A percentile compares a stretch with the other conserved stretches of the same genome.
Conservation (phyloP, 1,140 invertebrate species). For the Euura saliciscinereae region DNA sequence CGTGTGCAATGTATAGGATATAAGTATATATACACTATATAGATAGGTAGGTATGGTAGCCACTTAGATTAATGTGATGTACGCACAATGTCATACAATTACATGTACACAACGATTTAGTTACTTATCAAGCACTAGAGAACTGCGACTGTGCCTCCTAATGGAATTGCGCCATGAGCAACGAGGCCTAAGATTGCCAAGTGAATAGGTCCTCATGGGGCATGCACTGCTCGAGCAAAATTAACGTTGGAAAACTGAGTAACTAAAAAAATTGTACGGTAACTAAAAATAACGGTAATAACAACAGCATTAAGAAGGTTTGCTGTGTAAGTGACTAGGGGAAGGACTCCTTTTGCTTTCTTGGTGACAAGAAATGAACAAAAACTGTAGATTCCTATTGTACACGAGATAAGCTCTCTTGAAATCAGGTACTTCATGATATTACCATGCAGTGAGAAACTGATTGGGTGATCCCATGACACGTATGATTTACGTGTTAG, state of each 20-base stretch:
- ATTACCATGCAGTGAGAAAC: conserved; percentile 1
- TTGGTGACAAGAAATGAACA: not conserved
- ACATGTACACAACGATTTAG: conserved; percentile 26
- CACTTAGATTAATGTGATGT: conserved; percentile 24
- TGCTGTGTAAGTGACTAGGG: not conserved
- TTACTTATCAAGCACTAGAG: conserved; percentile 12
- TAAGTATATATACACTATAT: conserved; percentile 26
- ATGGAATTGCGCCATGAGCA: conserved; percentile 12
- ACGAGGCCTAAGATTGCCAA: conserved; percentile 36
- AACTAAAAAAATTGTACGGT: conserved; percentile 19
- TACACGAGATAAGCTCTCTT: conserved; percentile 3
- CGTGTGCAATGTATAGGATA: conserved; percentile 24
- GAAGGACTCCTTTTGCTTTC: not conserved
- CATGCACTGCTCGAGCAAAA: conserved; percentile 34
- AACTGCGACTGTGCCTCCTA: conserved; percentile 9
- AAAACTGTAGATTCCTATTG: conserved; percentile 11
- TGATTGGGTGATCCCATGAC: not conserved
- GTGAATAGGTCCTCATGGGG: conserved; percentile 35
- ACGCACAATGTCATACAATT: conserved; percentile 34
- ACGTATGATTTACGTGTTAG: not conserved
- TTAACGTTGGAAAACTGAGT: conserved; percentile 17
- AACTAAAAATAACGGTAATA: not conserved
- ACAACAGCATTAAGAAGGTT: conserved; percentile 9
- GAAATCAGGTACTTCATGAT: not conserved
- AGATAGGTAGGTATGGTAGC: conserved; percentile 25